phyloP scores from a whole-genome alignment of 1,140 invertebrate species.

The Drosophila santomea region DNA sequence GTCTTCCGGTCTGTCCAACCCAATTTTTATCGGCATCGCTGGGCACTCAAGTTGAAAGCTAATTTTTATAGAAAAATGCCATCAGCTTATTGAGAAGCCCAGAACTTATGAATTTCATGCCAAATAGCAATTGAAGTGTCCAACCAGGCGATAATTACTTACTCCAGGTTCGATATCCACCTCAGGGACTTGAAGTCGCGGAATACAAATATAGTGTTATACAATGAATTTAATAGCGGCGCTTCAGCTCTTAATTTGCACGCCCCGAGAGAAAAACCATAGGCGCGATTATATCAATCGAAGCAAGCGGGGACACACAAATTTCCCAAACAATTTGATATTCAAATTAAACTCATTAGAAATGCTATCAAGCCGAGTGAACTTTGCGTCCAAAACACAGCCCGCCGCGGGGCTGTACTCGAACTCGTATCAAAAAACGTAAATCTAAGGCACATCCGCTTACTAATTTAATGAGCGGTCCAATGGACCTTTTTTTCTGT shows the following conservation, averaged over 20 bases:
- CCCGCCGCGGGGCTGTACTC: neutral
- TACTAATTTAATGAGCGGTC: conserved; percentile 66
- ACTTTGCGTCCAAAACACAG: conserved; percentile 5
- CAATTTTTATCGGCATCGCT: conserved; percentile 10
- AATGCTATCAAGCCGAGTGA: conserved; percentile 17
- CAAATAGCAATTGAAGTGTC: conserved; percentile 38
- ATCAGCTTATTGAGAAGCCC: conserved; percentile 12
- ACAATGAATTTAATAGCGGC: conserved; percentile 34
- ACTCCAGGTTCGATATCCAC: neutral
- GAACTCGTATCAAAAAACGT: conserved; percentile 38
- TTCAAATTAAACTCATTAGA: conserved; percentile 52
- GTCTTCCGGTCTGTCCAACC: conserved; percentile 27
- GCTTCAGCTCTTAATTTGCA: conserved; percentile 15
- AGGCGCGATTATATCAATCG: conserved; percentile 18
- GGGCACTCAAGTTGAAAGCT: conserved; percentile 31
- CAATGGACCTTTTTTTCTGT: conserved; percentile 59
- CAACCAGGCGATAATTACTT: conserved; percentile 17
- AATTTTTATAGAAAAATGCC: conserved; percentile 16
- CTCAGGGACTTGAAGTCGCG: conserved; percentile 5
- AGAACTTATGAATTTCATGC: conserved; percentile 10
- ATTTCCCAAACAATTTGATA: conserved; percentile 43
- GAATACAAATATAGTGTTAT: neutral
- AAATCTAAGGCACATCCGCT: conserved; percentile 58
- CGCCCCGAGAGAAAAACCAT: neutral
- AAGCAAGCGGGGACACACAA: conserved; percentile 8